Conservation (phyloP, 1,140 invertebrate species). For the Apis laboriosa region DNA sequence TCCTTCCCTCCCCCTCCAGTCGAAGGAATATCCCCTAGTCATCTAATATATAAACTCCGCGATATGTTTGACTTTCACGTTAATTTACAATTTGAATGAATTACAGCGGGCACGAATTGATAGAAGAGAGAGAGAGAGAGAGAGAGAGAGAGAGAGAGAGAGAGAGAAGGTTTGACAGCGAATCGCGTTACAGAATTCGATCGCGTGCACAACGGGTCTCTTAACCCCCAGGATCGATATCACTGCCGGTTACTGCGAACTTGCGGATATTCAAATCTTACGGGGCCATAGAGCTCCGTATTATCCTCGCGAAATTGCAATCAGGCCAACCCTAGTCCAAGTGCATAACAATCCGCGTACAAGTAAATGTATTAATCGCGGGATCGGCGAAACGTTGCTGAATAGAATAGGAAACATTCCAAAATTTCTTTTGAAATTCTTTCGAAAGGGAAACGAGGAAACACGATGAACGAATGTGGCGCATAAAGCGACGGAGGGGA, state of each 20-base stretch:
- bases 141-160: slow-evolving; percentile 8
- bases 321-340: slow-evolving; percentile 29
- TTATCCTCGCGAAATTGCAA: slow-evolving; percentile 65
- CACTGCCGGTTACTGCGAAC: slow-evolving; percentile 73
- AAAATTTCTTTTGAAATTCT: too few species aligned
- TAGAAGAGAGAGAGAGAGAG: slow-evolving; percentile 23
- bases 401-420: too few species aligned
- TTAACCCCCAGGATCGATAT: slow-evolving; percentile 75
- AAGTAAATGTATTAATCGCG: slow-evolving; percentile 24
- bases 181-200: slow-evolving; percentile 70
- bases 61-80: not conserved
- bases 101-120: slow-evolving; percentile 32
- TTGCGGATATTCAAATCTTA: slow-evolving; percentile 72
- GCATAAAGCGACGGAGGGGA: not conserved
- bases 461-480: not conserved
- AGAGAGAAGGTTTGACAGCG: slow-evolving; percentile 39
- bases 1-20: too few species aligned
- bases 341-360: slow-evolving; percentile 17
- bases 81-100: slow-evolving; percentile 24
- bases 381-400: too few species aligned
- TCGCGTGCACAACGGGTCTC: slow-evolving; percentile 72
- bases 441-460: not conserved
- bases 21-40: not conserved
- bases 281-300: slow-evolving; percentile 59
- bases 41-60: not conserved